A percentile compares a stretch with the other conserved stretches of the same genome.
Evolutionary conservation across 2,797 vertebrate species (phyloP).

Genomic region (Arctocebus calabarensis): DNA sequence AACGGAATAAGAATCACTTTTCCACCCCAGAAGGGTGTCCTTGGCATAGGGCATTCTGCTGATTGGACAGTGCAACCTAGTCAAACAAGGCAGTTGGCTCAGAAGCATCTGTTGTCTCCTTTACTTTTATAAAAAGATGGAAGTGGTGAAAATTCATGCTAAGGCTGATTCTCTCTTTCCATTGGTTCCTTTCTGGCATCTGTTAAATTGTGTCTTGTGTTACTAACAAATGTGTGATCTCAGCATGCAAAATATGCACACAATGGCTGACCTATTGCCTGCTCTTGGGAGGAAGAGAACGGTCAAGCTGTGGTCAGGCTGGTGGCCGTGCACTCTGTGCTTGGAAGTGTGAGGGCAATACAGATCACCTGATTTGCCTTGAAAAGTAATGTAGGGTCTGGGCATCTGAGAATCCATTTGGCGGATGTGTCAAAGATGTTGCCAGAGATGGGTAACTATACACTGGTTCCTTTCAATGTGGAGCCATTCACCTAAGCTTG

Average conservation of each 20-base stretch:
- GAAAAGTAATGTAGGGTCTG: background rate
- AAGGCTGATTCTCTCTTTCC: background rate
- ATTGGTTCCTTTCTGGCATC: background rate
- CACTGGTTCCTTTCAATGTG: background rate
- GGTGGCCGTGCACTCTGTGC: background rate
- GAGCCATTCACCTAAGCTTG: too few relatives aligned
- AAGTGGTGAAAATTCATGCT: background rate
- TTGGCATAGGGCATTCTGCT: background rate
- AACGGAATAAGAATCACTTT: slow-evolving; percentile 27
- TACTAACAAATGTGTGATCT: slow-evolving; percentile 40
- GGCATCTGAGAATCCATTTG: background rate
- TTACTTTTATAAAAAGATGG: slow-evolving; percentile 1
- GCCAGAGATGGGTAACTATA: background rate
- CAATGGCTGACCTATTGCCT: background rate
- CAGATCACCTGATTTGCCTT: slow-evolving; percentile 18
- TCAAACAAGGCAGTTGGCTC: background rate
- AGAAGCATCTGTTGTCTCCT: background rate
- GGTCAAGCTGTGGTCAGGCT: background rate
- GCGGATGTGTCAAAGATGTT: background rate
- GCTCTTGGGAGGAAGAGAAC: background rate
- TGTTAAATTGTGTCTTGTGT: slow-evolving; percentile 14
- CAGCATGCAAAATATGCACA: slow-evolving; percentile 3
- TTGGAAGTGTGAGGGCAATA: background rate
- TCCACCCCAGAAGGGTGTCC: background rate
- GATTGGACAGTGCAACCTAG: background rate